phyloP scores from a whole-genome alignment of 2,797 vertebrate species.

The Aphelocoma californica region DNA sequence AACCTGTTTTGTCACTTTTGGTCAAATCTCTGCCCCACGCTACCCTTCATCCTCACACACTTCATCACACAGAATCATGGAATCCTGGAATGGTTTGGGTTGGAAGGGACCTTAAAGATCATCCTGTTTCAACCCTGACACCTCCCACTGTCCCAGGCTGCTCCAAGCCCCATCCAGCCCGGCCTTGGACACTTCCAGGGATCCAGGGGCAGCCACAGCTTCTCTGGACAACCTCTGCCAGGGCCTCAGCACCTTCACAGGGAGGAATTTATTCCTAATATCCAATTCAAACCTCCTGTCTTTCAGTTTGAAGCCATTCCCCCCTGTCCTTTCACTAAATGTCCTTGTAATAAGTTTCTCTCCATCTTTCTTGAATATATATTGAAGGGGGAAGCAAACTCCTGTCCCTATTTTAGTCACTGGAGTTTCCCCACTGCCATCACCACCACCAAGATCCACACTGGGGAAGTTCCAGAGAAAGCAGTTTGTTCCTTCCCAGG shows the following conservation, averaged over 20 bases:
- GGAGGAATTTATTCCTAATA: background rate
- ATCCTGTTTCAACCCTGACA: background rate
- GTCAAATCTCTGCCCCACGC: background rate
- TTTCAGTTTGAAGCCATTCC: background rate
- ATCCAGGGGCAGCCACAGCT: background rate
- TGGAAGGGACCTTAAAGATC: background rate
- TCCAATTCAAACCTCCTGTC: background rate
- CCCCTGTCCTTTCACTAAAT: background rate
- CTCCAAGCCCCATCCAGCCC: accelerated
- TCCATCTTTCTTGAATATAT: accelerated
- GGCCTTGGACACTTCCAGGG: background rate
- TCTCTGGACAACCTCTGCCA: background rate
- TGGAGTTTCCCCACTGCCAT: background rate
- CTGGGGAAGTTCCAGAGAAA: background rate
- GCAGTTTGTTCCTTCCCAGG: background rate
- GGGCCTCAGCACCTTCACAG: accelerated
- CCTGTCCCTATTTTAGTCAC: background rate
- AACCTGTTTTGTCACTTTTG: background rate
- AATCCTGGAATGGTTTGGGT: background rate
- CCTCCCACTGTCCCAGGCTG: accelerated
- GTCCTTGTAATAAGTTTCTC: background rate
- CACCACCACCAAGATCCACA: background rate
- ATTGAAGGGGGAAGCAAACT: background rate
- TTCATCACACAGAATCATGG: background rate
- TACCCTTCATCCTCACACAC: background rate